Evolutionary conservation across 2,113 vertebrate species (phyloP).

Genomic region (Scolopax mira): DNA sequence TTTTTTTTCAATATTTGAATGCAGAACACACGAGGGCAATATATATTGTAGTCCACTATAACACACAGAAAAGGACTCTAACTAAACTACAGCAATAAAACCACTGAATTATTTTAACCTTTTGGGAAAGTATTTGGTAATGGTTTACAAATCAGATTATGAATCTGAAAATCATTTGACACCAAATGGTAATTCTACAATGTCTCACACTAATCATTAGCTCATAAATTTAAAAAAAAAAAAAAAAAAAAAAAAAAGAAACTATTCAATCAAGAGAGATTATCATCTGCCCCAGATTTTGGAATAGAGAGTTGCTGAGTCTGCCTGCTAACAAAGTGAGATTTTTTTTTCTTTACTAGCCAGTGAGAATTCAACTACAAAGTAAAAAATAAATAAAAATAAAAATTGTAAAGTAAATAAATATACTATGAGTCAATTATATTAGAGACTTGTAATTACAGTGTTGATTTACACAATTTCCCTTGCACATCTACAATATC

Average conservation of each 20-base stretch:
- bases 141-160: background rate
- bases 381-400: background rate
- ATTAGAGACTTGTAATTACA: background rate
- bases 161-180: background rate
- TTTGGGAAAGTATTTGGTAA: background rate
- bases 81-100: background rate
- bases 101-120: background rate
- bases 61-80: background rate
- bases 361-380: background rate
- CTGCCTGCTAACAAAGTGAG: background rate
- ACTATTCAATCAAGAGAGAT: background rate
- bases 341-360: background rate
- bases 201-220: background rate
- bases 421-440: background rate
- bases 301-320: background rate
- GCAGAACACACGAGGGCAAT: background rate
- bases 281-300: background rate
- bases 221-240: background rate
- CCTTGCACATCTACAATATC: background rate
- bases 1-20: background rate
- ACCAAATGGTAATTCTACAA: background rate
- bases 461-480: background rate
- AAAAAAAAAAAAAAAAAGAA: background rate
- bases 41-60: background rate
- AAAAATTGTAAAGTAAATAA: background rate